Evolutionary conservation across 2,888 invertebrate species (phyloP), one percentile per base, ranked within the genome.

Genomic region (Cataglyphis cursor): DNA sequence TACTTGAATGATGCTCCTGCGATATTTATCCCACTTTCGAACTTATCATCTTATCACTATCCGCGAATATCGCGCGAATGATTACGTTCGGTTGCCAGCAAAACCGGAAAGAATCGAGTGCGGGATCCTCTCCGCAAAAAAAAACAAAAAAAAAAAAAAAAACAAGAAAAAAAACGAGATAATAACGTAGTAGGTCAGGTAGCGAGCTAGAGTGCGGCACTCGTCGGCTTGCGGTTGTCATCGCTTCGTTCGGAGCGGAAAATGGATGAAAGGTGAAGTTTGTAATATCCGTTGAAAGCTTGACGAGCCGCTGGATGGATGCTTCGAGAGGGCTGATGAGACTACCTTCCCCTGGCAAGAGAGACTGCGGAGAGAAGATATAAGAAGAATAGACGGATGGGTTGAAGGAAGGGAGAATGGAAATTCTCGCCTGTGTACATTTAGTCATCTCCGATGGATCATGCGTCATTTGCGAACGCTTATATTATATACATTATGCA

Each of bases 211-310:
- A 74, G 62, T 80, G 44, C 54, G 28, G 41, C 38, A 41, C 62
- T 64, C 83, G 61, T 48, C 41, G 76, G 65, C 57, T 59, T 76
- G 31, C 38, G 76, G 76, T 82, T 82, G 61, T 65, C 41, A 83
- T 75, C 85, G 68, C 84, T 85, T 66, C 84, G 87, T 31, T 64
- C 81, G 81, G 68, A 66, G 83, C 82, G 75, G 87, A 74, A 85
- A 89, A 78, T 84, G 88, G 86, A 89, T 90, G 89, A 89, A 90
- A 89, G 87, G 87, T 87, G 88, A 87, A 86, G 85, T 85, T 89
- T 89, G 87, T 87, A 89, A 90, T 90, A 89, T 90, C 86, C 88
- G 84, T 44, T 90, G 90, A 90, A 88, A 90, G 90, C 89, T 66
- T 59, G 90, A 87, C 81, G 88, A 89, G 81, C 85, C 65, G 68